phyloP scores from a whole-genome alignment of 2,797 vertebrate genomes.

The Chloroceryle amazona region DNA sequence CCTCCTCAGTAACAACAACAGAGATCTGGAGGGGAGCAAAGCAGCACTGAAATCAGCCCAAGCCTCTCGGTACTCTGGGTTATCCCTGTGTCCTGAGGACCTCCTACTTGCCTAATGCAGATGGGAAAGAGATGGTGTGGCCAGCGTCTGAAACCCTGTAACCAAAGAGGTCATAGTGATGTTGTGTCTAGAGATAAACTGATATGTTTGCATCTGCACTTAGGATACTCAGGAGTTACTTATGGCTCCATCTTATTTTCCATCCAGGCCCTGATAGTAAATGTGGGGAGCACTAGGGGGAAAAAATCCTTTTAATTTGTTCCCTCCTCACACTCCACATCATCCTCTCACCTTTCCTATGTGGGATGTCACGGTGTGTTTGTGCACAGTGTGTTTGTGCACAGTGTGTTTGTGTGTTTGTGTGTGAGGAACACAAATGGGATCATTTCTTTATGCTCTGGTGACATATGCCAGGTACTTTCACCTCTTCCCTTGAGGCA shows the following conservation, averaged over 20 bases:
- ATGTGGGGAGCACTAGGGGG: neutral
- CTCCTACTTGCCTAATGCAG: neutral
- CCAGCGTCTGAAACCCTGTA: neutral
- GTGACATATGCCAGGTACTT: neutral
- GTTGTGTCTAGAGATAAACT: accelerated
- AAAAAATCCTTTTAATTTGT: neutral
- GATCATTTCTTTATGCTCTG: neutral
- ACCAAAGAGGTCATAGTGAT: accelerated
- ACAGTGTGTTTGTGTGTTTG: too few species aligned
- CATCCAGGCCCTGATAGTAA: neutral
- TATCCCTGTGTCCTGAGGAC: neutral
- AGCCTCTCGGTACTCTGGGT: neutral
- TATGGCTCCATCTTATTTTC: neutral
- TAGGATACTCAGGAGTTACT: neutral
- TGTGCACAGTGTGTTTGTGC: too few species aligned
- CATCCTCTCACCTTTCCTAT: neutral
- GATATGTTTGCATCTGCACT: neutral
- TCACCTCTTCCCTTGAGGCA: neutral
- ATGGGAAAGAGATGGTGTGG: accelerated
- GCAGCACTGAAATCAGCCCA: neutral
- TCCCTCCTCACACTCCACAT: neutral
- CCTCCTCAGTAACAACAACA: neutral
- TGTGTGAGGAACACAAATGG: neutral
- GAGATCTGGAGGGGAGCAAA: neutral
- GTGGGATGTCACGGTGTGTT: neutral